A percentile compares a stretch with the other conserved stretches of the same genome.
phyloP scores from a whole-genome alignment of 2,888 invertebrate species.

The Deroplatys truncata region DNA sequence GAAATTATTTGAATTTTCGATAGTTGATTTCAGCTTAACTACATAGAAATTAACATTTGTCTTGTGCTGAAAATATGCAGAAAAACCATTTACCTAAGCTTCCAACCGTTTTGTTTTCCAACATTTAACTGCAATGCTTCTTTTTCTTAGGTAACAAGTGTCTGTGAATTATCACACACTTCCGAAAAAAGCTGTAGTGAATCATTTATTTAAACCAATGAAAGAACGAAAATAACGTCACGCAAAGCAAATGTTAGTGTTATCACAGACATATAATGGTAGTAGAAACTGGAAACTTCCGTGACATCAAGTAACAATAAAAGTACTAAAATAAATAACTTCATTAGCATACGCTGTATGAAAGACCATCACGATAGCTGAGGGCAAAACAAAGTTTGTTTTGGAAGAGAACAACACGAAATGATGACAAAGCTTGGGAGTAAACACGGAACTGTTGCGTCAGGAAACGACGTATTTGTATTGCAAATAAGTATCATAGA shows the following conservation, averaged over 20 bases:
- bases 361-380: not conserved
- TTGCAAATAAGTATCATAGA: too few species aligned
- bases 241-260: not conserved
- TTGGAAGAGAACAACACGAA: not conserved
- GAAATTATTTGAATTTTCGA: too few species aligned
- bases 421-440: not conserved
- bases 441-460: not conserved
- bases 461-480: not conserved
- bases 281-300: not conserved
- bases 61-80: too few species aligned
- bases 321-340: not conserved
- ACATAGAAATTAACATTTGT: too few species aligned
- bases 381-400: not conserved
- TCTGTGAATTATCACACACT: not conserved
- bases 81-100: too few species aligned
- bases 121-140: too few species aligned
- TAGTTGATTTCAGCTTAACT: too few species aligned
- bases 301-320: not conserved
- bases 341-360: not conserved
- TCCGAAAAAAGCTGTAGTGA: not conserved
- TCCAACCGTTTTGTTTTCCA: too few species aligned
- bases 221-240: not conserved
- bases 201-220: not conserved
- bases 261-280: not conserved
- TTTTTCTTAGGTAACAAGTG: too few species aligned